These are phyloP conservation scores for Trachops cirrhosus DNA, from an alignment of 2,797 vertebrate species.

Conservation along the genomic window DNA sequence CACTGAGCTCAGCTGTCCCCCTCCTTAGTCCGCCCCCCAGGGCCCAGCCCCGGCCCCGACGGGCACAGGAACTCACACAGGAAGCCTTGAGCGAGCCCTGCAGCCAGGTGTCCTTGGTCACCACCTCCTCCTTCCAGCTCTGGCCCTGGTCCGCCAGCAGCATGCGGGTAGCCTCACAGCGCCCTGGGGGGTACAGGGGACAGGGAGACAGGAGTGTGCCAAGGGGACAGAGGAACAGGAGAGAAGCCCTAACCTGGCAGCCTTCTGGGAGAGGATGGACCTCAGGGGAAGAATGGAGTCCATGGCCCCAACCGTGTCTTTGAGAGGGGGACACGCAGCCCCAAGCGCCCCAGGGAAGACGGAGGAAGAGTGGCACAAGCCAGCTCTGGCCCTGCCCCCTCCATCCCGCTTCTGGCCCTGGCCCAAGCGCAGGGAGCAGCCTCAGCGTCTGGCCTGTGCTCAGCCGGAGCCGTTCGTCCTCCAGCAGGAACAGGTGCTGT, in stretches of 20 bases:
- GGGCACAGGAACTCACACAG: slow-evolving; percentile 77
- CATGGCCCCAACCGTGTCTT: neutral
- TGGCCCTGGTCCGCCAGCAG: slow-evolving; percentile 58
- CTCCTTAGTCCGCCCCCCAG: accelerated
- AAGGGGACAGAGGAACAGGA: neutral
- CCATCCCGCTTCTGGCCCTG: accelerated
- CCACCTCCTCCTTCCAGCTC: slow-evolving; percentile 82
- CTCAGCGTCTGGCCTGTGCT: accelerated
- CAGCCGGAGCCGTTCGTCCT: accelerated
- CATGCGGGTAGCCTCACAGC: neutral
- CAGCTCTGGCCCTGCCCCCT: neutral
- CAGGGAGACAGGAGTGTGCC: neutral
- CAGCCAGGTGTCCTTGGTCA: slow-evolving; percentile 77
- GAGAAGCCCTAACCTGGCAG: neutral
- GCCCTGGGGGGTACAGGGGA: neutral
- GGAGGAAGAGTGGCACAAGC: neutral
- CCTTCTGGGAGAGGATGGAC: neutral
- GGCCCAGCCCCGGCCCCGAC: accelerated
- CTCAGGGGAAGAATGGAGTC: neutral
- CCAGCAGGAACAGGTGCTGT: neutral
- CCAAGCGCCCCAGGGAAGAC: neutral
- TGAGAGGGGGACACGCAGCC: no score
- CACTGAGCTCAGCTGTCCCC: accelerated
- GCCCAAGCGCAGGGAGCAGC: neutral
- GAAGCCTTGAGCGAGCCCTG: slow-evolving; percentile 81